These are phyloP conservation scores for Colostygia pectinataria DNA, from an alignment of 2,888 invertebrate species.

Conservation along the genomic window DNA sequence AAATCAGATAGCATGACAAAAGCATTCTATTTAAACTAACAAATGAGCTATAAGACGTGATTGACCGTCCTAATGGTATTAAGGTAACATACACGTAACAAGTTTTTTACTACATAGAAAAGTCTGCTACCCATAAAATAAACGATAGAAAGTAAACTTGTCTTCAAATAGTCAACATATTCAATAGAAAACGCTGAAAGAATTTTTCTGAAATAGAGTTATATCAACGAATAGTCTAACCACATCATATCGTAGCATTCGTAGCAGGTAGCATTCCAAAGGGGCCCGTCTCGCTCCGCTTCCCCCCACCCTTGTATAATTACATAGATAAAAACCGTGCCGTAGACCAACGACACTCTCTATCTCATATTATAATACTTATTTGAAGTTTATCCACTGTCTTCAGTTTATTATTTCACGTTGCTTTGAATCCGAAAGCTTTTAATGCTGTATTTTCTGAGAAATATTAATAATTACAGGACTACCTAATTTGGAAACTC, in stretches of 20 bases:
- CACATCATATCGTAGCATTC: conserved; percentile 33
- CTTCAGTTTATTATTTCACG: neutral
- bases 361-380: conserved; percentile 36
- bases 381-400: conserved; percentile 47
- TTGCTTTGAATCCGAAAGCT: conserved; percentile 18
- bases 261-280: conserved; percentile 62
- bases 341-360: conserved; percentile 52
- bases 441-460: conserved; percentile 19
- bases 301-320: conserved; percentile 43
- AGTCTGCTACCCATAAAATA: no score
- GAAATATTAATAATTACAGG: no score
- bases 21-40: no score
- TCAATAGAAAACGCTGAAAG: neutral
- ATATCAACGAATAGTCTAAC: conserved; percentile 32
- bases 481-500: no score
- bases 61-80: no score
- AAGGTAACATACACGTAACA: no score
- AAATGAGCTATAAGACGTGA: no score
- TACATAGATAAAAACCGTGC: conserved; percentile 56
- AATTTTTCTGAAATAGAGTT: neutral
- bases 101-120: no score
- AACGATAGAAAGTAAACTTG: no score
- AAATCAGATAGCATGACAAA: no score
- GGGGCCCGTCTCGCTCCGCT: conserved; percentile 34
- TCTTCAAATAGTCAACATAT: neutral